Evolutionary conservation across 2,113 vertebrate species (phyloP).

Genomic region (Zosterops borbonicus): DNA sequence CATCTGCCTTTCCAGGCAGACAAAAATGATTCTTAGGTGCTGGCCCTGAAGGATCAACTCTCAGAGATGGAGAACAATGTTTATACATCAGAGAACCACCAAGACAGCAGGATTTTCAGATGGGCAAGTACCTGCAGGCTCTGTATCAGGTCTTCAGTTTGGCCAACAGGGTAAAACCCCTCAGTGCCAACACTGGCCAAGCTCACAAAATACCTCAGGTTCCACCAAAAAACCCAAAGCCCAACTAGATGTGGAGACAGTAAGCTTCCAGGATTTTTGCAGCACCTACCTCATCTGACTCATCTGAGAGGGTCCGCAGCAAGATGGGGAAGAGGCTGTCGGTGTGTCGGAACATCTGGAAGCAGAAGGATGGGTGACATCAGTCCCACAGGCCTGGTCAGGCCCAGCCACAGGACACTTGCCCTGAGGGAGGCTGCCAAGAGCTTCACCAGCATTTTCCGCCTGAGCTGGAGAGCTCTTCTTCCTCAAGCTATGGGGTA

Average conservation of each 20-base stretch:
- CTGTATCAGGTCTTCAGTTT: background rate
- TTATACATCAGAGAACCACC: background rate
- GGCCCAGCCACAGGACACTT: too few species aligned
- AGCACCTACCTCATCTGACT: conserved; percentile 88
- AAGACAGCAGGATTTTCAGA: background rate
- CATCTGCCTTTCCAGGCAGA: background rate
- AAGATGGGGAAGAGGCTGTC: conserved; percentile 96
- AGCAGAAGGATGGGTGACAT: background rate
- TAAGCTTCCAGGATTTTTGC: background rate
- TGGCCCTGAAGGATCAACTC: background rate
- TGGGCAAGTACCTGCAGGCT: background rate
- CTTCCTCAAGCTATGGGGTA: background rate
- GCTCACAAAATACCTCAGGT: background rate
- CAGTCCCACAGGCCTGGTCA: background rate
- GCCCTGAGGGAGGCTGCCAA: accelerated
- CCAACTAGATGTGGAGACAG: background rate
- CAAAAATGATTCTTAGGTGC: background rate
- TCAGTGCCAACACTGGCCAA: background rate
- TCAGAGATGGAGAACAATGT: background rate
- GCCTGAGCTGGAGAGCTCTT: background rate
- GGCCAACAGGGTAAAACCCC: background rate
- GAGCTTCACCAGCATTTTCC: background rate
- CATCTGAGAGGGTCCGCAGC: conserved; percentile 91
- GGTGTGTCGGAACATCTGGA: conserved; percentile 94
- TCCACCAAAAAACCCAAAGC: background rate